These are phyloP conservation scores for Thereuonema tuberculata DNA, from an alignment of 1,140 invertebrate genomes.

Conservation along the genomic window DNA sequence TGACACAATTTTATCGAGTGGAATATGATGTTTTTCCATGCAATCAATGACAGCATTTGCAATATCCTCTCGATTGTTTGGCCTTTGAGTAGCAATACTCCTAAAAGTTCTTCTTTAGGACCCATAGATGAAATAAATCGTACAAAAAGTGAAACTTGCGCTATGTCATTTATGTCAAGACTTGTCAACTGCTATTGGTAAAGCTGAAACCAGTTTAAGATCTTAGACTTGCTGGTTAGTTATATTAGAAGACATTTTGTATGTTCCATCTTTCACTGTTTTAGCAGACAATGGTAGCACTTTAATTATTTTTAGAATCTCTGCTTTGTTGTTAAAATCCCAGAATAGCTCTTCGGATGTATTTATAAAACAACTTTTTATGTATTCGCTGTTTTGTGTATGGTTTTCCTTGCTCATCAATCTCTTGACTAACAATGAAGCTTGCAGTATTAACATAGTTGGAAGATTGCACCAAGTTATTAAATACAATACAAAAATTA, in stretches of 20 bases:
- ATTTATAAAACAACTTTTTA: constrained; percentile 19
- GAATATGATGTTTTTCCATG: background rate
- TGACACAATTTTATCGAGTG: background rate
- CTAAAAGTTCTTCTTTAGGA: constrained; percentile 6
- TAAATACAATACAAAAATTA: background rate
- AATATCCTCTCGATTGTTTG: constrained; percentile 19
- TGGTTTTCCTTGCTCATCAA: constrained; percentile 14
- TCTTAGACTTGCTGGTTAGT: background rate
- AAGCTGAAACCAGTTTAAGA: background rate
- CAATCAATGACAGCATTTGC: background rate
- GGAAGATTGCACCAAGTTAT: background rate
- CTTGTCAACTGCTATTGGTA: background rate
- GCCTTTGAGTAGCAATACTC: background rate
- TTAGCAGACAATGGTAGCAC: constrained; percentile 24
- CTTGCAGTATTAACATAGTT: background rate
- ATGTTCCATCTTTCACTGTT: constrained; percentile 23
- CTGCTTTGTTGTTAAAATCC: constrained; percentile 20
- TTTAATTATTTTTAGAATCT: constrained; percentile 14
- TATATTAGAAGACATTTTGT: background rate
- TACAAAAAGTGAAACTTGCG: constrained; percentile 7
- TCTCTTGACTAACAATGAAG: background rate
- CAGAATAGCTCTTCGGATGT: constrained; percentile 15
- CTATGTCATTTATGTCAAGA: constrained; percentile 10
- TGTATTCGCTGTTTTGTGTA: constrained; percentile 20
- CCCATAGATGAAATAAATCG: constrained; percentile 3